Conservation (phyloP, 2,113 vertebrate genomes). For the Tamias sibiricus region DNA sequence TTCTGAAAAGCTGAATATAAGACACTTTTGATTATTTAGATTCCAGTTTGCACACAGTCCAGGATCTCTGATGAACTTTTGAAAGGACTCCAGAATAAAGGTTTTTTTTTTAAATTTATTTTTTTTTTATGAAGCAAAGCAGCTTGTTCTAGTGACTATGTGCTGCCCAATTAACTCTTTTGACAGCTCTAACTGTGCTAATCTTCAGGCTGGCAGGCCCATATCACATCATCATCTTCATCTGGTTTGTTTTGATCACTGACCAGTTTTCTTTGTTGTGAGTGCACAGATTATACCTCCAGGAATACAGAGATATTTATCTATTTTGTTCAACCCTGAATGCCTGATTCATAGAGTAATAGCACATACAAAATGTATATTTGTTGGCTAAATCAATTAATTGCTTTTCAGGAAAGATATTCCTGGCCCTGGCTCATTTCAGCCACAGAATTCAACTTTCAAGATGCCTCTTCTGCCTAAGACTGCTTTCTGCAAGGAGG, state of each 20-base stretch:
- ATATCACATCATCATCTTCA: accelerated
- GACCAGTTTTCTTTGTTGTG: neutral
- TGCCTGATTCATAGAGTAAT: neutral
- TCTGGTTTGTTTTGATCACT: neutral
- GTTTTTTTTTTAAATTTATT: neutral
- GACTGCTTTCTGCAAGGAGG: neutral
- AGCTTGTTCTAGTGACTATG: neutral
- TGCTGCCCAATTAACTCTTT: neutral
- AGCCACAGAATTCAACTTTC: neutral
- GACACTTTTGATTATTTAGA: neutral
- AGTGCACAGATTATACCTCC: neutral
- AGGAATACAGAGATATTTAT: too few species aligned
- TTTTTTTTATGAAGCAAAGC: neutral
- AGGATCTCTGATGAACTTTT: neutral
- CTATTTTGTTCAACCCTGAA: neutral
- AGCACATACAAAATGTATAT: neutral
- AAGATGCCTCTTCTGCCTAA: neutral
- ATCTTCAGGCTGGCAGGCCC: neutral
- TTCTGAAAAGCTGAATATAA: neutral
- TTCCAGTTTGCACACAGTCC: accelerated
- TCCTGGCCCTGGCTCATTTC: neutral
- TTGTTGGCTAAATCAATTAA: neutral
- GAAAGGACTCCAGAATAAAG: neutral
- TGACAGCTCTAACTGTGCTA: neutral
- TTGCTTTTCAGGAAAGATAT: neutral